A percentile compares a stretch with the other conserved stretches of the same genome.
phyloP scores from a whole-genome alignment of 2,797 vertebrate species.

The Peromyscus aztecus region DNA sequence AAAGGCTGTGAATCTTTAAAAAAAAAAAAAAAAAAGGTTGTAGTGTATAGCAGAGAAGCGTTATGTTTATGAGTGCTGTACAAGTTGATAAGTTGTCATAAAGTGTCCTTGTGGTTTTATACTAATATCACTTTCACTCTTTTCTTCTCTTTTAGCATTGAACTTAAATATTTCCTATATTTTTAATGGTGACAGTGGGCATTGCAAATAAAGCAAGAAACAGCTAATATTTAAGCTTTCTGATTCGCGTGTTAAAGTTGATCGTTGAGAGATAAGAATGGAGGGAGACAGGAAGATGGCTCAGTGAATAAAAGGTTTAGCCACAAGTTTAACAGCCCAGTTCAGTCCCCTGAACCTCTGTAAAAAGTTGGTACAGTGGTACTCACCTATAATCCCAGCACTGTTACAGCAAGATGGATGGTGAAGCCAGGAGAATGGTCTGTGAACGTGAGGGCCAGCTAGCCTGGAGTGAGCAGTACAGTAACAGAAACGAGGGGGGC shows the following conservation, averaged over 20 bases:
- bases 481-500: neutral
- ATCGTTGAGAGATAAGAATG: constrained; percentile 11
- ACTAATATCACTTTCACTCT: constrained; percentile 45
- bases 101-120: constrained; percentile 27
- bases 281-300: neutral
- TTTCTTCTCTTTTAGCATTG: constrained; percentile 49
- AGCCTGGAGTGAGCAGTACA: neutral
- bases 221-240: constrained; percentile 24
- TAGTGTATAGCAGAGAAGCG: constrained; percentile 12
- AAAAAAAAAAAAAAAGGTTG: neutral
- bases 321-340: neutral
- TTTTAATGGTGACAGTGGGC: constrained; percentile 38
- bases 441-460: neutral
- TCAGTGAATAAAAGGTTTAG: neutral
- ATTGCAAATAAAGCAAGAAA: neutral
- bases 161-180: constrained; percentile 11
- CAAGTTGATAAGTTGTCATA: constrained; percentile 54
- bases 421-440: neutral
- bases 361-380: neutral
- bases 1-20: neutral
- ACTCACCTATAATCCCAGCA: neutral
- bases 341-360: neutral
- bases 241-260: neutral
- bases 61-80: neutral
- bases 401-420: neutral